Base-by-base conservation (phyloP, 2,888 invertebrate genomes). In the Palloptera scutellata region DNA sequence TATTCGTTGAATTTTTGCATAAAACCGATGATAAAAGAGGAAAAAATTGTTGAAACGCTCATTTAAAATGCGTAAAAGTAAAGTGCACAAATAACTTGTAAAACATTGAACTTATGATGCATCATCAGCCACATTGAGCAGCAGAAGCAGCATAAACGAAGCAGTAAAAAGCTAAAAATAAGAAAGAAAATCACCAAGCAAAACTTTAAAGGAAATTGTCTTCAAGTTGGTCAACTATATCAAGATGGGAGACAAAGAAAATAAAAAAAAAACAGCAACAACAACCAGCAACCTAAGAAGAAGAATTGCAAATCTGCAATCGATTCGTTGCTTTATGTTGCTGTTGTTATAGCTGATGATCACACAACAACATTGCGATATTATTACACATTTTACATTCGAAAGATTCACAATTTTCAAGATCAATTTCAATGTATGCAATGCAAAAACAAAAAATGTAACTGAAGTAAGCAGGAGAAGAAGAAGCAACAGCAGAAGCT, bases 21-120 rank as follows among this genome's bases (percentile, higher is more conserved):
- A 45, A 65, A 53, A 53, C 17, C 15, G 45, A 30, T 48, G 48
- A 40, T 2, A 19, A n/a, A n/a, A 48, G 2, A 42, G 41, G 17
- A 13, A 55, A 20, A 19, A 55, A n/a, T 40, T 30, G n/a, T 30
- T 55, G 55, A 20, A 54, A 20, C 19, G 30, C 61, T 63, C 62
- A 67, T 63, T 59, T 63, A 67, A 67, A 67, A 67, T 67, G 63
- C 67, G 59, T 63, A 63, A 67, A 67, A 52, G 43, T 62, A 62
- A 67, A 57, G 52, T 61, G 67, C 54, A 63, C 63, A 67, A 67
- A 67, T 67, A 62, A 59, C 63, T 67, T 63, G 67, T 67, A 63
- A 67, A 67, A 63, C 67, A 63, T 67, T 67, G 63, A 59, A 67
- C 54, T 43, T 43, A 42, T n/a, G 48, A 48, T 6, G 52, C 40